Evolutionary conservation across 1,140 invertebrate genomes (phyloP), one percentile per base, ranked within the genome.

Genomic region (Diabrotica virgifera): DNA sequence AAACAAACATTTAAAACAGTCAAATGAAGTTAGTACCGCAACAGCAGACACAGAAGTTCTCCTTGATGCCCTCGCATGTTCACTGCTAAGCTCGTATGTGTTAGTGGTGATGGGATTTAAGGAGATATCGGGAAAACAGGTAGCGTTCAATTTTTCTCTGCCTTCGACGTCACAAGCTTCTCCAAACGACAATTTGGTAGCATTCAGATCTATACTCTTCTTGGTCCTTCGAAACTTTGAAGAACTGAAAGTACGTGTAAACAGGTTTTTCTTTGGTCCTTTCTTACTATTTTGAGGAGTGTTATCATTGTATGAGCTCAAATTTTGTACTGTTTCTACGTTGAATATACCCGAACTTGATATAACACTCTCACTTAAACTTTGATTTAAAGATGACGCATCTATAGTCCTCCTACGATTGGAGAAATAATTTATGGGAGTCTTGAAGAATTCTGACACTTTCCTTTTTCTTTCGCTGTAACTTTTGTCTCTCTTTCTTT

Each of bases 1-100:
- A 35, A 58, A 58, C 56, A 58, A 61, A 61, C n/a, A 61, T 12
- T 14, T 37, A 40, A 51, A 9, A 70, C 24, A 63, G 52, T 72
- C 67, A 73, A 70, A 74, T 73, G 70, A 75, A 77, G 77, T 78
- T 78, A 78, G 77, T 78, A 78, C 77, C 77, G 71, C 70, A 71
- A 71, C 60, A 72, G 74, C 66, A 73, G 72, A 71, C 70, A 71
- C 57, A 71, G 71, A 71, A 38, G 62, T 68, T 62, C 62, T 69
- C 66, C 71, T 68, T 64, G 72, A 67, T 61, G 69, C 71, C 67
- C 52, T 66, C 55, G 64, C 59, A 40, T 53, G 37, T 62, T 64
- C 72, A 67, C 70, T 70, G 63, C 57, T 68, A 65, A 68, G 59
- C 50, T 36, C 52, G 40, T 35, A 56, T 40, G 63, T 40, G 12